A percentile compares a stretch with the other conserved stretches of the same genome.
phyloP scores from a whole-genome alignment of 2,888 invertebrate genomes.

The Epinotia ramella region DNA sequence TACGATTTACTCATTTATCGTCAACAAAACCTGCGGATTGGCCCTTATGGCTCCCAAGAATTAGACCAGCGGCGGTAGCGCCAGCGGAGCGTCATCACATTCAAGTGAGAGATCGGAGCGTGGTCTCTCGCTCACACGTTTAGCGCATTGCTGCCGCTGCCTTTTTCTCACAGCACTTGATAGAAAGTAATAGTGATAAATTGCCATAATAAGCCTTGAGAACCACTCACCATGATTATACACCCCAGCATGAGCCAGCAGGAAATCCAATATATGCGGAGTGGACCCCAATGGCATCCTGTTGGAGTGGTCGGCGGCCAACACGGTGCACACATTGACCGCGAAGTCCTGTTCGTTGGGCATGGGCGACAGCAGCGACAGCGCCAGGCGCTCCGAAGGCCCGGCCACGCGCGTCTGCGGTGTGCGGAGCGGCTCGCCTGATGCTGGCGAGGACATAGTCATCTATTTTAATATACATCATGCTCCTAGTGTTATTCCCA shows the following conservation, averaged over 20 bases:
- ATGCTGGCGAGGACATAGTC: slow-evolving; percentile 59
- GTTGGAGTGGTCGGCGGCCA: slow-evolving; percentile 97
- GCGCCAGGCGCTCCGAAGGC: slow-evolving; percentile 91
- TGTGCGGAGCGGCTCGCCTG: slow-evolving; percentile 72
- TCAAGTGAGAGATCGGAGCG: too few species aligned
- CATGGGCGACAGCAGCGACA: slow-evolving; percentile 96
- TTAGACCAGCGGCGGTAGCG: too few species aligned
- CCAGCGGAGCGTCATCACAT: too few species aligned
- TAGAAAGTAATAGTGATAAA: too few species aligned
- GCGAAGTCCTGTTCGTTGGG: slow-evolving; percentile 99
- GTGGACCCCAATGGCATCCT: slow-evolving; percentile 93
- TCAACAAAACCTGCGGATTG: too few species aligned
- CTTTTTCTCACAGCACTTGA: too few species aligned
- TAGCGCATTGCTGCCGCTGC: too few species aligned
- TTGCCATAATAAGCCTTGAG: background rate
- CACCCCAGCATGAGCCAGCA: slow-evolving; percentile 97
- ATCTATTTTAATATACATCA: background rate
- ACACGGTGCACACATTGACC: slow-evolving; percentile 97
- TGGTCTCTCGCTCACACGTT: too few species aligned
- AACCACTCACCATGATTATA: slow-evolving; percentile 93
- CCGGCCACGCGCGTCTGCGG: slow-evolving; percentile 66
- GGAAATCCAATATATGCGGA: slow-evolving; percentile 93
- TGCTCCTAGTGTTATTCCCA: background rate
- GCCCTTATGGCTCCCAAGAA: too few species aligned
- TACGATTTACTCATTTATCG: too few species aligned